Conservation (phyloP, 2,797 vertebrate genomes). For the Poeciliopsis infans region DNA sequence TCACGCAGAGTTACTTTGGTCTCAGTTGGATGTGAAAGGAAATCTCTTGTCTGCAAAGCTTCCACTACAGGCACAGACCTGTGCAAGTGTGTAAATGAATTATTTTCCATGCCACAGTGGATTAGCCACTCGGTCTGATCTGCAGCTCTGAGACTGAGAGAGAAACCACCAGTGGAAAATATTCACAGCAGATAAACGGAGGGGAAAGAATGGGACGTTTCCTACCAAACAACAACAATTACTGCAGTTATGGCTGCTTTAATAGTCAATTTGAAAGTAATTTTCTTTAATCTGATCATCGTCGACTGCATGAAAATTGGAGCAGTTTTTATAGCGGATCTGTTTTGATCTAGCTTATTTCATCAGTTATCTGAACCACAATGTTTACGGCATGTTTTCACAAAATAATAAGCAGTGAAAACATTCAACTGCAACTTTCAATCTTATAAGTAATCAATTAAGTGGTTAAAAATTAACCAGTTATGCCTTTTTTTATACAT, state of each 20-base stretch:
- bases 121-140: slow-evolving; percentile 64
- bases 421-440: no score
- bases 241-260: neutral
- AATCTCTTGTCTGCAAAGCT: slow-evolving; percentile 70
- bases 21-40: slow-evolving; percentile 74
- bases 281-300: neutral
- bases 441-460: no score
- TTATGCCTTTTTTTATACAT: no score
- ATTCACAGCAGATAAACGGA: slow-evolving; percentile 1
- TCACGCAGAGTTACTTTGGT: slow-evolving; percentile 66
- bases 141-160: slow-evolving; percentile 43
- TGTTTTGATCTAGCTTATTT: neutral
- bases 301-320: neutral
- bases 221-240: neutral
- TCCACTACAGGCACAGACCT: slow-evolving; percentile 64
- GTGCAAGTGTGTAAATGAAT: slow-evolving; percentile 44
- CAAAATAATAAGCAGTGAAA: neutral
- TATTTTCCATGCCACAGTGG: slow-evolving; percentile 60
- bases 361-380: neutral
- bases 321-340: neutral
- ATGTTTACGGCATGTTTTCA: neutral
- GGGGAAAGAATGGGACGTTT: neutral
- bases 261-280: neutral
- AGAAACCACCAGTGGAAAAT: slow-evolving; percentile 10
- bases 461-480: no score